Base-by-base conservation (phyloP, 2,888 invertebrate genomes). In the Cataglyphis altisquamis region DNA sequence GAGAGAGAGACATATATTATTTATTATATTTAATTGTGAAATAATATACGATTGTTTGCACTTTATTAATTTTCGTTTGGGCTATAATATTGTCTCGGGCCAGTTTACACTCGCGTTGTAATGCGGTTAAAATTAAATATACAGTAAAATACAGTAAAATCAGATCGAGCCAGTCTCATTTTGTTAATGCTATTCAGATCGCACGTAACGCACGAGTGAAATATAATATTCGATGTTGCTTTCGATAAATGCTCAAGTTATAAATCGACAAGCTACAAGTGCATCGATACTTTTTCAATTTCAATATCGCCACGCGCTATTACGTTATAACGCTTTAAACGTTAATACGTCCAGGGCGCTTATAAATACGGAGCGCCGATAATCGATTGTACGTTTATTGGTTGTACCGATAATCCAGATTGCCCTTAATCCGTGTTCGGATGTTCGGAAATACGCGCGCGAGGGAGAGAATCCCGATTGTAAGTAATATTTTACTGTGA, bases 341-440 rank as follows among this genome's bases (percentile, higher is more conserved):
- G 36, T 32, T 72, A 60, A 80, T 80, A 72, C 60, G 41, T 2
- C 45, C 57, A 60, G 29, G 25, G 32, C 78, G 78, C 60, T 80
- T 80, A 72, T 80, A 80, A 80, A 80, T 72, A 80, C 70, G 32
- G 32, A 60, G 45, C 68, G 25, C 1, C 78, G 78, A 80, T 80
- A 80, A 80, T 80, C 78, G 78, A 80, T 80, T 60, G 78, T 48
- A 80, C 72, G 72, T 80, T 80, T 80, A 80, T 80, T 72, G 72
- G 72, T 80, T 72, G 72, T 29, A 36, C 36, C 72, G 78, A 80
- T 80, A 80, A 80, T 80, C 78, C 78, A 80, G 78, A 60, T 80
- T 80, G 72, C 60, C 72, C 78, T 80, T 80, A 80, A 80, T 80
- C 78, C 72, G 60, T 29, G 45, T 70, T 60, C 70, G 78, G 32